Conservation (phyloP, 2,797 vertebrate genomes). For the Pipistrellus pipistrellus region DNA sequence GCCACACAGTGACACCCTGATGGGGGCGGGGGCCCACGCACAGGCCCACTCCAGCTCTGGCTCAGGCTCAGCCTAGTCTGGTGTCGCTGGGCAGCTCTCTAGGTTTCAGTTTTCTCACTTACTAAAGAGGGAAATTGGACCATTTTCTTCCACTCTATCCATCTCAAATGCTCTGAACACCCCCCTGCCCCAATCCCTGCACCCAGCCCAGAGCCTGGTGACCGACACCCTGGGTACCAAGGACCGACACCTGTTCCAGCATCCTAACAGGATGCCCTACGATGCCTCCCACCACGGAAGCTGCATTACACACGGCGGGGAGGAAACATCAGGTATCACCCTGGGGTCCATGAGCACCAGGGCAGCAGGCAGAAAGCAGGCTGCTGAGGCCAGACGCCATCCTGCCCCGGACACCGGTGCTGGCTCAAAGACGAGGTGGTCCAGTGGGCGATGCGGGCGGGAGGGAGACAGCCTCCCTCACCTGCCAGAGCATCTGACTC, state of each 20-base stretch:
- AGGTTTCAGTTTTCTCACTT: background rate
- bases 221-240: background rate
- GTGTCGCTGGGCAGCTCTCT: background rate
- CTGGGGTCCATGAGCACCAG: background rate
- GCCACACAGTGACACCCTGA: background rate
- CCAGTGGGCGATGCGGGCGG: background rate
- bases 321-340: conserved; percentile 11
- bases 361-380: background rate
- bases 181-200: background rate
- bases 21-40: background rate
- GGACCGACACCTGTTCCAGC: background rate
- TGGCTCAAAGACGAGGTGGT: background rate
- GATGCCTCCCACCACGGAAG: background rate
- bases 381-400: conserved; percentile 31
- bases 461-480: background rate
- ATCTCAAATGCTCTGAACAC: background rate
- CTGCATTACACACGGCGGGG: background rate
- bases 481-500: background rate
- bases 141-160: background rate
- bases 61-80: background rate
- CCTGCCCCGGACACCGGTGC: background rate
- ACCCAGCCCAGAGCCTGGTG: background rate
- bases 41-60: background rate
- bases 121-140: background rate
- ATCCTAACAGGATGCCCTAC: conserved; percentile 28